Conservation (phyloP, 1,140 invertebrate genomes). For the Ctenoplectra terminalis region DNA sequence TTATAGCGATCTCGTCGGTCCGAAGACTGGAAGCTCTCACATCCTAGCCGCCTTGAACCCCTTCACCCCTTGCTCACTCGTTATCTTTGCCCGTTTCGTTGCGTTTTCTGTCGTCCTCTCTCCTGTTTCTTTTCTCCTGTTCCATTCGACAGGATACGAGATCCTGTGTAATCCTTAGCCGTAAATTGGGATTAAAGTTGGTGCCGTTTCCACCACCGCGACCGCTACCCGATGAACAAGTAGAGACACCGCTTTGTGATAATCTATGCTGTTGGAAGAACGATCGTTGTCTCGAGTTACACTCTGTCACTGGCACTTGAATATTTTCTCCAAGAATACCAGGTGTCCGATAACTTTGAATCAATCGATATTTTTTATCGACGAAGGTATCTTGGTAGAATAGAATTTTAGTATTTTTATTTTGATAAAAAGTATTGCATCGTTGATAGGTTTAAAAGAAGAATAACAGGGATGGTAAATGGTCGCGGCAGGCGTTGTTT, state of each 20-base stretch:
- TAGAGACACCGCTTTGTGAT: neutral
- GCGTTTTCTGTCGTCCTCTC: neutral
- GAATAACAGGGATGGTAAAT: neutral
- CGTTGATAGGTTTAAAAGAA: neutral
- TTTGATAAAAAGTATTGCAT: neutral
- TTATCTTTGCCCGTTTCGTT: neutral
- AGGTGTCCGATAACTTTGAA: neutral
- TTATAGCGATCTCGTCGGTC: conserved; percentile 58
- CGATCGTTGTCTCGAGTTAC: neutral
- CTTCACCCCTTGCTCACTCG: neutral
- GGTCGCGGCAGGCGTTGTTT: neutral
- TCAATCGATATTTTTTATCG: neutral
- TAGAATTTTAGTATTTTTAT: neutral
- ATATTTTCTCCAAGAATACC: neutral
- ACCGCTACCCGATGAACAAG: conserved; percentile 24
- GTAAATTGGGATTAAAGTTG: conserved; percentile 77
- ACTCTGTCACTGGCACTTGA: neutral
- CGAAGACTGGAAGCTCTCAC: neutral
- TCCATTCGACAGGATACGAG: conserved; percentile 61
- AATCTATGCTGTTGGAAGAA: neutral
- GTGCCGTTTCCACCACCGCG: conserved; percentile 34
- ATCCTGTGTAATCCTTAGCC: conserved; percentile 69
- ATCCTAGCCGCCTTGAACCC: neutral
- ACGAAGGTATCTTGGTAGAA: neutral
- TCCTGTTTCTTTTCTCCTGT: neutral